Percentiles rank a stretch among this genome's conserved stretches.
phyloP scores from a whole-genome alignment of 2,888 invertebrate genomes.

The Coremacera marginata region DNA sequence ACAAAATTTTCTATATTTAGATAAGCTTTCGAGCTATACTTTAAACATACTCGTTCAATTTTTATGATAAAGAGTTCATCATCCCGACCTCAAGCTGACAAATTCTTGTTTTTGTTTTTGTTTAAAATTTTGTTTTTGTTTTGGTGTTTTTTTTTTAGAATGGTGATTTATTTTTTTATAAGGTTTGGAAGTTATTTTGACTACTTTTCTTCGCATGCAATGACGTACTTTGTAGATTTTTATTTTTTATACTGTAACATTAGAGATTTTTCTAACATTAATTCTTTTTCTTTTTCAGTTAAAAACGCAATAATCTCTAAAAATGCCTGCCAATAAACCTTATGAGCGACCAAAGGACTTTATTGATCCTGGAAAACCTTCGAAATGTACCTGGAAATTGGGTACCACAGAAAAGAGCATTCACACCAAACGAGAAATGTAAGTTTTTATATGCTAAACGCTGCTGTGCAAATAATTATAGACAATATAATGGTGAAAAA shows the following conservation, averaged over 20 bases:
- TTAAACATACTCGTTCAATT: not conserved
- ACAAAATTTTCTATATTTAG: no score
- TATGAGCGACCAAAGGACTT: constrained; percentile 59
- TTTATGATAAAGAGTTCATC: constrained; percentile 14
- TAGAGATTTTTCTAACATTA: not conserved
- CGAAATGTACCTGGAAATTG: constrained; percentile 65
- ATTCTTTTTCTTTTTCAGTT: not conserved
- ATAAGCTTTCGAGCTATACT: no score
- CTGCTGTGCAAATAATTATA: no score
- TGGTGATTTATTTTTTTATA: not conserved
- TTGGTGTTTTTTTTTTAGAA: not conserved
- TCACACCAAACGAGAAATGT: constrained; percentile 59
- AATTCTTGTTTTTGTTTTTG: not conserved
- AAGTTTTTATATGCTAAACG: constrained; percentile 38
- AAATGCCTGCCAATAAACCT: constrained; percentile 57
- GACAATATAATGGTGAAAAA: no score
- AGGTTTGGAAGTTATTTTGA: not conserved
- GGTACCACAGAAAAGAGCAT: constrained; percentile 59
- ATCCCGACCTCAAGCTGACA: not conserved
- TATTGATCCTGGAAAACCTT: constrained; percentile 62
- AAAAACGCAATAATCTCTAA: not conserved
- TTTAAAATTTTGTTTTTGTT: not conserved
- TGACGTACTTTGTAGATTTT: constrained; percentile 20
- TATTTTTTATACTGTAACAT: no score
- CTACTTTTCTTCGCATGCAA: not conserved